Evolutionary conservation across 2,888 invertebrate genomes (phyloP).

Genomic region (Platycheirus albimanus): DNA sequence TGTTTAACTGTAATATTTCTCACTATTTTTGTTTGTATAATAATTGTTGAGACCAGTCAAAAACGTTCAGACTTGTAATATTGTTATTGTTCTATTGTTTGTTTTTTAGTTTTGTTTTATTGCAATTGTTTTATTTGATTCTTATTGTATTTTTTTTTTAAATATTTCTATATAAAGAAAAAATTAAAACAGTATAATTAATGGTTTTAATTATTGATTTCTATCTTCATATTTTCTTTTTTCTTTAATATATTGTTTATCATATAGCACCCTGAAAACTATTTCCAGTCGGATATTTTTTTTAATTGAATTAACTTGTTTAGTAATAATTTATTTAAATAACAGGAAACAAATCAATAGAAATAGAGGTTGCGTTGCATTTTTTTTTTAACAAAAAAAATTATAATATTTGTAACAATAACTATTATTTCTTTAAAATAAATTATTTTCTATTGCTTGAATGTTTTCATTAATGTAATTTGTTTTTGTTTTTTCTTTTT

Average conservation of each 20-base stretch:
- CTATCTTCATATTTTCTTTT: constrained; percentile 38
- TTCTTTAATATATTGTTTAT: constrained; percentile 60
- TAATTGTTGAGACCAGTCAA: constrained; percentile 79
- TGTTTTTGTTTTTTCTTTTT: constrained; percentile 24
- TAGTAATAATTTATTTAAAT: constrained; percentile 69
- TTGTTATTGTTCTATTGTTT: constrained; percentile 66
- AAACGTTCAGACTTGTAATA: constrained; percentile 81
- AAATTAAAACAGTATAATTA: constrained; percentile 48
- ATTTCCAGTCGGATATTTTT: constrained; percentile 81
- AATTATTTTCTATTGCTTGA: constrained; percentile 68
- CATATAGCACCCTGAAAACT: constrained; percentile 83
- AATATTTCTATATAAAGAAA: constrained; percentile 58
- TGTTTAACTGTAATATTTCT: constrained; percentile 40
- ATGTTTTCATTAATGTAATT: too few relatives aligned
- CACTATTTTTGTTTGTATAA: constrained; percentile 40
- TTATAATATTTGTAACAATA: constrained; percentile 55
- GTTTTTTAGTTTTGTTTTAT: constrained; percentile 74
- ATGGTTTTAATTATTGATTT: constrained; percentile 50
- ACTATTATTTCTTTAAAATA: constrained; percentile 50
- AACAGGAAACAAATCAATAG: constrained; percentile 73
- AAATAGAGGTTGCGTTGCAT: constrained; percentile 72
- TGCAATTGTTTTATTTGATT: constrained; percentile 67
- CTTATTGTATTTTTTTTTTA: constrained; percentile 34
- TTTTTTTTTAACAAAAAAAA: constrained; percentile 69
- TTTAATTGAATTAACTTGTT: constrained; percentile 70